Evolutionary conservation across 2,113 vertebrate species (phyloP), one percentile per base, ranked within the genome.

Genomic region (Oreochromis tanganicae): DNA sequence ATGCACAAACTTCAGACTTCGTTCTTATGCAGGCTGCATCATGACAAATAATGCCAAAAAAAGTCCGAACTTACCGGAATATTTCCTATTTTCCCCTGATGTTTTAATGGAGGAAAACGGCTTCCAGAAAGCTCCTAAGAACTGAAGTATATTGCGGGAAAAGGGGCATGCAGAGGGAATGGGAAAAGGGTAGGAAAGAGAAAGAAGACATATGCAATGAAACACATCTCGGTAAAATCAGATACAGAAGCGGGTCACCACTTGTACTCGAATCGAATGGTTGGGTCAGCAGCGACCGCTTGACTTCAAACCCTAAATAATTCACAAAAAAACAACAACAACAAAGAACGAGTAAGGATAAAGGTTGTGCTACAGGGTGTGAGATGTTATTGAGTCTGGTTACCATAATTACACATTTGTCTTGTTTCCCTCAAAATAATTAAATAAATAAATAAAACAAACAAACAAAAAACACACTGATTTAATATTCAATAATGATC

Each of bases 31-130:
- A 48, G 14, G 19, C 32, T 34, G 11, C n/a, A 81, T 16, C 24
- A 50, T 9, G 14, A 54, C 4, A 8, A 46, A 50, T 5, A 54
- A 59, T 87, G 17, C 3, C 3, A 19, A 48, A 75, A 73, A 48
- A 48, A 48, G 14, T 75, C 19, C n/a, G 17, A 85, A 97, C 97
- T 97, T 93, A 98, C 97, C 97, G 87, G 11, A 85, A 94, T 91
- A 93, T 88, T 82, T 95, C 84, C 85, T 91, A 91, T 92, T 96
- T 94, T 95, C 85, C 95, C 86, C 92, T 83, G 91, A 83, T 94
- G 91, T 94, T 88, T 80, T 91, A 89, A 93, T 86, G 91, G 89
- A 94, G 91, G 90, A 85, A 89, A 92, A 80, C 81, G 21, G 93
- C 84, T 89, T 92, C 95, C 94, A 73, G 94, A 93, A 93, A 93